Conservation (phyloP, 2,113 vertebrate genomes). For the Baryphthengus martii region DNA sequence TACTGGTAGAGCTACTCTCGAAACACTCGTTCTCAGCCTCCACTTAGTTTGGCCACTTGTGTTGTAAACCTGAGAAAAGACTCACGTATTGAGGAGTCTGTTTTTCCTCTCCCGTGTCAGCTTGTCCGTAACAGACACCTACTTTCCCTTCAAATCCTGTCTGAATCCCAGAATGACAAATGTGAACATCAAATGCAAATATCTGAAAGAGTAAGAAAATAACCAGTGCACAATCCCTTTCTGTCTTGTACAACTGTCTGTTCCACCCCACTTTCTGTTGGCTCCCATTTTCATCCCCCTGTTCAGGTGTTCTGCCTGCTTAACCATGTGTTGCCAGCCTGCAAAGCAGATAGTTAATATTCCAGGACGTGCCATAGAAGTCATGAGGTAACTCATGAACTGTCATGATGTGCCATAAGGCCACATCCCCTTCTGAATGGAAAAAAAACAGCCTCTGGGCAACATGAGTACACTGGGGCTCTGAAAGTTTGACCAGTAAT, state of each 20-base stretch:
- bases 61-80: not conserved
- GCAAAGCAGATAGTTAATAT: not conserved
- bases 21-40: not conserved
- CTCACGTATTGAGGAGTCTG: not conserved
- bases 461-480: not conserved
- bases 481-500: not conserved
- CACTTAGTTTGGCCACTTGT: not conserved
- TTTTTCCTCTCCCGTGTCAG: not conserved
- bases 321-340: not conserved
- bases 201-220: slow-evolving; percentile 40
- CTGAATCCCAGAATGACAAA: not conserved
- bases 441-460: not conserved
- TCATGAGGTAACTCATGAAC: not conserved
- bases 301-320: not conserved
- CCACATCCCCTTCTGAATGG: not conserved
- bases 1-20: not conserved
- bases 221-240: not conserved
- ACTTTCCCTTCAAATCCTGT: not conserved
- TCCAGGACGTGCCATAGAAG: not conserved
- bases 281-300: not conserved
- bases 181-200: not conserved
- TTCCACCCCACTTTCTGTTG: not conserved
- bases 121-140: not conserved
- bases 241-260: not conserved
- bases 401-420: not conserved